These are phyloP conservation scores for Pseudopodoces humilis DNA, from an alignment of 2,113 vertebrate genomes.

Conservation along the genomic window DNA sequence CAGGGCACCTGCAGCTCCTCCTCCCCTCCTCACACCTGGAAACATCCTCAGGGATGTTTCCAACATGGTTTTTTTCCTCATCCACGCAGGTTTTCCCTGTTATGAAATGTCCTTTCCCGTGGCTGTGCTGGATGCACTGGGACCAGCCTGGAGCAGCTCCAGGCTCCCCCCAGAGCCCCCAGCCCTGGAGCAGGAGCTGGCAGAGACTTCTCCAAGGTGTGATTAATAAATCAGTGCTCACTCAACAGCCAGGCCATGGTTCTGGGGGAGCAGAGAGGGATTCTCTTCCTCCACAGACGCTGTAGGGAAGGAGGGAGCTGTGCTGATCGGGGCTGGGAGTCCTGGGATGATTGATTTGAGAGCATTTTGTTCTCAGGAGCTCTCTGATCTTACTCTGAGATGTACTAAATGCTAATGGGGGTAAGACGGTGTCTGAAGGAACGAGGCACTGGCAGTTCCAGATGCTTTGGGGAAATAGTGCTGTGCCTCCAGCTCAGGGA, in stretches of 20 bases:
- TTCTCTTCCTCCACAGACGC: background rate
- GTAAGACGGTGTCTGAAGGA: background rate
- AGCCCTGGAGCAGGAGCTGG: background rate
- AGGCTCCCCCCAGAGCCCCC: background rate
- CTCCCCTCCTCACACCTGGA: fast-evolving
- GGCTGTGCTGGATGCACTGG: background rate
- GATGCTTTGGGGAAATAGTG: background rate
- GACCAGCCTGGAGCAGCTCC: background rate
- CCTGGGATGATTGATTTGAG: background rate
- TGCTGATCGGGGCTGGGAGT: background rate
- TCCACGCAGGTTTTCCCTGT: background rate
- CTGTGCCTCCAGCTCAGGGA: background rate
- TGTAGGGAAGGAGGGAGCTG: background rate
- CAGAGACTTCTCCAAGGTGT: fast-evolving
- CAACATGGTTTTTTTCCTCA: background rate
- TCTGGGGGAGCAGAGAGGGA: background rate
- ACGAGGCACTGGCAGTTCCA: background rate
- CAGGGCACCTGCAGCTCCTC: too few species aligned
- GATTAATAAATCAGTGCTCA: background rate
- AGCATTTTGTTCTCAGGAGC: background rate
- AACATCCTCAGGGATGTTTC: background rate
- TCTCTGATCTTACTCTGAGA: background rate
- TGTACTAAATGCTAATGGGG: background rate
- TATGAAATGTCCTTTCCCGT: fast-evolving
- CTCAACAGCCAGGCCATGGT: fast-evolving